Base-by-base conservation (phyloP, 2,888 invertebrate species). In the Archaeoteleia sp. region DNA sequence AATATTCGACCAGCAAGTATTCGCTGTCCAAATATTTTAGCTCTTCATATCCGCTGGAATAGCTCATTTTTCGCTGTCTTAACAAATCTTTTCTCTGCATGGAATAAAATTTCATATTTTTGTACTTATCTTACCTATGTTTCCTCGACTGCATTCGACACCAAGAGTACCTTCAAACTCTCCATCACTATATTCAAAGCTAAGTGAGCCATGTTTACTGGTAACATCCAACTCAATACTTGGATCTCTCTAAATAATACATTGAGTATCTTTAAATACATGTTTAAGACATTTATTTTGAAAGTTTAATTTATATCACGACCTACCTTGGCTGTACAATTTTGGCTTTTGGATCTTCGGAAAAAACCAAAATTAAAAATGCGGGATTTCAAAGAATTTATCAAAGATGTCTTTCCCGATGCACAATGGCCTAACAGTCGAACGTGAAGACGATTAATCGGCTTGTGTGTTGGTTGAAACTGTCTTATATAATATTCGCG, bases 381-480 rank as follows among this genome's bases (percentile, higher is more conserved):
- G 1, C 92, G 91, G 70, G 91, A 90, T 75, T 90, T 90, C 25
- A 93, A 84, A 0, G 91, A 90, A 75, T 90, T 91, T 3, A 90
- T 86, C 37, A 93, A 85, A 0, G 91, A 88, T 3, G 90, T 88
- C 85, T 93, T 93, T n/a, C 93, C 93, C 1, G 90, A 90, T 0
- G 91, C 91, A 48, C 90, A 91, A 75, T 91, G 90, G 0, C 93
- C 93, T 74, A 93, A 87, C 39, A 93, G 81, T 73, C 93, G 90
- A 55, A 93, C 81, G 74, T 91, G 92, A 57, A 93, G 87, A 29
- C 91, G 87, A 32, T 88, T 85, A 29, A 89, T 87, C 20, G 88
- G 87, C 74, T 87, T 87, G 25, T 87, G 86, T 2, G 88, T 88
- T 7, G 90, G 89, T 70, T 90, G 88, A 60, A 93, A 82, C 84